Evolutionary conservation across 2,797 vertebrate genomes (phyloP).

Genomic region (Anas capensis): DNA sequence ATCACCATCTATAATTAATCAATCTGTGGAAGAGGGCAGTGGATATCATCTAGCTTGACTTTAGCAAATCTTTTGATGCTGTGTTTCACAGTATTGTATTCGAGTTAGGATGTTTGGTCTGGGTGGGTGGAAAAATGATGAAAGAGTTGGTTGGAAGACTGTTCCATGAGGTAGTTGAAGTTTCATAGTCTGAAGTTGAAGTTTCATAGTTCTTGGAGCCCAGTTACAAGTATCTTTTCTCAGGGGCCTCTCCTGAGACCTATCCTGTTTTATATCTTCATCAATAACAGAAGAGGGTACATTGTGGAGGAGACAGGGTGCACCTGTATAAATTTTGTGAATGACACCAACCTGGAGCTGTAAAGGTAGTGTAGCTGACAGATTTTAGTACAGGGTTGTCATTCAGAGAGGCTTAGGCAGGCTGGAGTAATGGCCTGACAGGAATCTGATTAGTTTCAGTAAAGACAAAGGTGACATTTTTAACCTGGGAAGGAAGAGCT

Average conservation of each 20-base stretch:
- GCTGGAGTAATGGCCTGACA: not conserved
- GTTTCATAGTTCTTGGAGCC: not conserved
- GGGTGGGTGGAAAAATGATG: not conserved
- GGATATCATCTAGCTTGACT: not conserved
- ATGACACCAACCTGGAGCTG: not conserved
- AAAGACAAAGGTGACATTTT: not conserved
- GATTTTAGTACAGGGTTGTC: not conserved
- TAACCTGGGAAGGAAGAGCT: not conserved
- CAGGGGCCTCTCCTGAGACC: not conserved
- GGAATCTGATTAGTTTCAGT: not conserved
- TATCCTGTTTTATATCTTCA: not conserved
- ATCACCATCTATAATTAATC: not conserved
- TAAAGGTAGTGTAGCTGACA: not conserved
- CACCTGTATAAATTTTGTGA: not conserved
- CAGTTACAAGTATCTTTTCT: not conserved
- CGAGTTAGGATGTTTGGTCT: not conserved
- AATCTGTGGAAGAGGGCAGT: not conserved
- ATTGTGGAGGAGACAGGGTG: not conserved
- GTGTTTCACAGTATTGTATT: not conserved
- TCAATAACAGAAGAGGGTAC: not conserved
- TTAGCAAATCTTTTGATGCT: not conserved
- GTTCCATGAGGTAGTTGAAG: not conserved
- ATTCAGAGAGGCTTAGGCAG: not conserved
- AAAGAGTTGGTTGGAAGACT: not conserved
- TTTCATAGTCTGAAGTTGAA: not conserved